phyloP scores from a whole-genome alignment of 2,888 invertebrate genomes.

The Papilio demoleus region DNA sequence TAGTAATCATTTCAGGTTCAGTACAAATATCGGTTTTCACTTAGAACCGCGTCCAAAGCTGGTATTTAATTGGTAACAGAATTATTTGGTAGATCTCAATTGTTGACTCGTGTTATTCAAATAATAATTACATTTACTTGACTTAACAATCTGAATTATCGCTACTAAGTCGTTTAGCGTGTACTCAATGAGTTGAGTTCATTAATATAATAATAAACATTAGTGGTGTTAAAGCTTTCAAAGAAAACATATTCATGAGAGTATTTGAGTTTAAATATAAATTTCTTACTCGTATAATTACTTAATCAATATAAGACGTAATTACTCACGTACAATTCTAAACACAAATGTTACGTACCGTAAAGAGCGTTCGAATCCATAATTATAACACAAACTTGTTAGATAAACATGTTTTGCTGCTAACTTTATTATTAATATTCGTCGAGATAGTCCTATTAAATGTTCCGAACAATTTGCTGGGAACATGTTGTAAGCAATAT shows the following conservation, averaged over 20 bases:
- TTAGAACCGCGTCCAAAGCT: slow-evolving; percentile 5
- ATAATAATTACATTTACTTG: slow-evolving; percentile 1
- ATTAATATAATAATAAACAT: background rate
- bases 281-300: background rate
- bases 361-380: slow-evolving; percentile 25
- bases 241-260: background rate
- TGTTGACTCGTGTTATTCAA: background rate
- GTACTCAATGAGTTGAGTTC: background rate
- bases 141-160: slow-evolving; percentile 7
- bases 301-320: background rate
- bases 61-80: background rate
- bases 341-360: background rate
- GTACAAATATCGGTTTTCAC: slow-evolving; percentile 9
- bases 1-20: background rate
- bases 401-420: slow-evolving; percentile 32
- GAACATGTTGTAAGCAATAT: slow-evolving; percentile 22
- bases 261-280: background rate
- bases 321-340: slow-evolving; percentile 10
- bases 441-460: slow-evolving; percentile 32
- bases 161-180: background rate
- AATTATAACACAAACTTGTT: slow-evolving; percentile 24
- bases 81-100: background rate
- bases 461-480: slow-evolving; percentile 26
- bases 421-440: slow-evolving; percentile 35
- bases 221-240: background rate